These are phyloP conservation scores for Poecilia latipinna DNA, from an alignment of 2,113 vertebrate genomes.

Conservation along the genomic window DNA sequence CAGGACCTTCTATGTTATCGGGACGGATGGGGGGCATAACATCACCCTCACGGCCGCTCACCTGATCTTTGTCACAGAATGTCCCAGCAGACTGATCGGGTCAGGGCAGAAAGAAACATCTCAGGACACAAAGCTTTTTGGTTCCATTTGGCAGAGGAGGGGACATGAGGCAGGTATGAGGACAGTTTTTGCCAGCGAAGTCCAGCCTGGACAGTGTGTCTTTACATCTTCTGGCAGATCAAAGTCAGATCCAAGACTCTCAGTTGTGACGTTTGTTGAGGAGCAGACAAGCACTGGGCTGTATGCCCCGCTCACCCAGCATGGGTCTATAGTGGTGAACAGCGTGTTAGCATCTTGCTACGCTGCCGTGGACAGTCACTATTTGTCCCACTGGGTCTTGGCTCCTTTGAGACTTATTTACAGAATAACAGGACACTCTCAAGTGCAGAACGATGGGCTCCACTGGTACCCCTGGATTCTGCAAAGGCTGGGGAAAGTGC, in stretches of 20 bases:
- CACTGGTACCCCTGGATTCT: slow-evolving; percentile 95
- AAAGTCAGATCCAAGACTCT: slow-evolving; percentile 65
- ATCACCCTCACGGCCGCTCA: slow-evolving; percentile 91
- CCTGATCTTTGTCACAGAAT: slow-evolving; percentile 86
- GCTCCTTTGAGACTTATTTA: slow-evolving; percentile 89
- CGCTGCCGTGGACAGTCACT: slow-evolving; percentile 88
- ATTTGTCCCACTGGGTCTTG: slow-evolving; percentile 89
- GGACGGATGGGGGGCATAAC: slow-evolving; percentile 83
- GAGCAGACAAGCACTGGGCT: slow-evolving; percentile 80
- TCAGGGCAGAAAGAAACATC: slow-evolving; percentile 3
- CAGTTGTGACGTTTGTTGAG: slow-evolving; percentile 79
- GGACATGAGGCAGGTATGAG: slow-evolving; percentile 57
- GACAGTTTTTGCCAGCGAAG: slow-evolving; percentile 88
- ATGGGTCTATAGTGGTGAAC: slow-evolving; percentile 92
- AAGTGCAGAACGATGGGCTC: slow-evolving; percentile 81
- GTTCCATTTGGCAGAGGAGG: not conserved
- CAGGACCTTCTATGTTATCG: slow-evolving; percentile 86
- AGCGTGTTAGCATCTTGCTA: slow-evolving; percentile 94
- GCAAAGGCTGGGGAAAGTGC: slow-evolving; percentile 84
- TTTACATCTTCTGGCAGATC: slow-evolving; percentile 61
- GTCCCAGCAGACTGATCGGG: slow-evolving; percentile 71
- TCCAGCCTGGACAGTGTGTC: slow-evolving; percentile 89
- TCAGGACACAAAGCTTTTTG: not conserved
- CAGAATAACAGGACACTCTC: slow-evolving; percentile 77
- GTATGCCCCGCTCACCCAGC: slow-evolving; percentile 91